Evolutionary conservation across 2,113 vertebrate species (phyloP).

Genomic region (Strigops habroptila): DNA sequence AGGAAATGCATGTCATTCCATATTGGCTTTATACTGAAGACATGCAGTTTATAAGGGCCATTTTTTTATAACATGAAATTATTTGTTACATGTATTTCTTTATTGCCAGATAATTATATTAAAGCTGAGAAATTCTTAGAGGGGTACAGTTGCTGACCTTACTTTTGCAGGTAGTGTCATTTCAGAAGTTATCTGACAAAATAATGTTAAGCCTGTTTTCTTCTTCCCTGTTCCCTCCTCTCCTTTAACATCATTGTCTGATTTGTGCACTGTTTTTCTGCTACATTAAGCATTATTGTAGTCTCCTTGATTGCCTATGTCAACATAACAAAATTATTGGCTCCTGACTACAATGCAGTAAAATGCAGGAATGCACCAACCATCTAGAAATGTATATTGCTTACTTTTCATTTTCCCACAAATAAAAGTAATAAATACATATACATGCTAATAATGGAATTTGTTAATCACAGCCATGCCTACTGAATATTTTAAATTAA

Average conservation of each 20-base stretch:
- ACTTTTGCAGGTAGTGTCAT: not conserved
- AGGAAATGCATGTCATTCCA: not conserved
- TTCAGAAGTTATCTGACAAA: conserved; percentile 10
- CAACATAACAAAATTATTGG: conserved; percentile 44
- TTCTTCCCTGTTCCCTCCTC: not conserved
- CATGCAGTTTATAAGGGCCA: not conserved
- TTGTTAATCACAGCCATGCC: not conserved
- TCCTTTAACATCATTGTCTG: not conserved
- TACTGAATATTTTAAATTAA: not conserved
- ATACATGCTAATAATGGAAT: not conserved
- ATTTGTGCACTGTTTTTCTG: conserved; percentile 36
- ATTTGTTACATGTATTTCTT: not conserved
- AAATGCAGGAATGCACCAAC: not conserved
- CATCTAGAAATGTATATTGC: not conserved
- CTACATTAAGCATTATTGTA: conserved; percentile 17
- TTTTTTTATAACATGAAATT: not conserved
- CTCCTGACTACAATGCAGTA: not conserved
- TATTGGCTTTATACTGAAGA: not conserved
- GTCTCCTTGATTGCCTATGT: conserved; percentile 50
- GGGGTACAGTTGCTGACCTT: not conserved
- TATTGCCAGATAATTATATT: not conserved
- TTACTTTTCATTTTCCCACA: not conserved
- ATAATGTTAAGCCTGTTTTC: not conserved
- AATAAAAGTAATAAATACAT: not conserved
- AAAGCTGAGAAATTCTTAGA: not conserved